Percentiles rank a stretch among this genome's conserved stretches.
These are phyloP conservation scores for Propsilocerus akamusi DNA, from an alignment of 1,140 invertebrate species.

Conservation along the genomic window DNA sequence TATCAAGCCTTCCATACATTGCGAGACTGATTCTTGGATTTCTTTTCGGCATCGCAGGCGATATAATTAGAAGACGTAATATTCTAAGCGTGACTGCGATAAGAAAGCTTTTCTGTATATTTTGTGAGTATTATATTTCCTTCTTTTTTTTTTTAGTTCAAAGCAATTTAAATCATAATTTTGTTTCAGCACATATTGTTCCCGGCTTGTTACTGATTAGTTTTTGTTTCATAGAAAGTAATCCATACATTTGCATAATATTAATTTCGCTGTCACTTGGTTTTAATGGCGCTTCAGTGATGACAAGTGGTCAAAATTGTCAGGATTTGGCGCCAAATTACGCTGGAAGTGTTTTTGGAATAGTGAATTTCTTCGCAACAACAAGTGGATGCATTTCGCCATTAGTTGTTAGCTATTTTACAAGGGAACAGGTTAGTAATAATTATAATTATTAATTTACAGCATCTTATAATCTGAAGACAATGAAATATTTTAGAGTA, in stretches of 20 bases:
- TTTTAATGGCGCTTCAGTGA: conserved; percentile 63
- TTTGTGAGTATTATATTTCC: conserved; percentile 31
- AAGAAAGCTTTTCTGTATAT: conserved; percentile 48
- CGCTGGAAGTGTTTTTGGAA: conserved; percentile 55
- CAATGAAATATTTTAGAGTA: conserved; percentile 37
- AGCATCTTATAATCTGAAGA: neutral
- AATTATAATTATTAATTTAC: conserved; percentile 5
- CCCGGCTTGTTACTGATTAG: conserved; percentile 44
- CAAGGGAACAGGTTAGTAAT: conserved; percentile 34
- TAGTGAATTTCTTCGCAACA: conserved; percentile 52
- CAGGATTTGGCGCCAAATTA: conserved; percentile 68
- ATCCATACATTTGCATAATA: conserved; percentile 35
- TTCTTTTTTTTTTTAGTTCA: neutral
- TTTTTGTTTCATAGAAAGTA: conserved; percentile 45
- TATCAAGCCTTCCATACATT: conserved; percentile 48
- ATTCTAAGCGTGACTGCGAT: conserved; percentile 36
- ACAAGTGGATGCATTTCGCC: conserved; percentile 56
- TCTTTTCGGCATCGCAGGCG: conserved; percentile 43
- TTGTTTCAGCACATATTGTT: conserved; percentile 40
- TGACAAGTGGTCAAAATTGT: conserved; percentile 67
- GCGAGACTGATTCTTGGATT: conserved; percentile 40
- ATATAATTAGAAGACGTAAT: conserved; percentile 35
- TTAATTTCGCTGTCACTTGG: conserved; percentile 56
- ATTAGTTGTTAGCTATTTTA: conserved; percentile 44
- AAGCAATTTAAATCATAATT: neutral